Evolutionary conservation across 2,113 vertebrate genomes (phyloP).

Genomic region (Coreoperca whiteheadi): DNA sequence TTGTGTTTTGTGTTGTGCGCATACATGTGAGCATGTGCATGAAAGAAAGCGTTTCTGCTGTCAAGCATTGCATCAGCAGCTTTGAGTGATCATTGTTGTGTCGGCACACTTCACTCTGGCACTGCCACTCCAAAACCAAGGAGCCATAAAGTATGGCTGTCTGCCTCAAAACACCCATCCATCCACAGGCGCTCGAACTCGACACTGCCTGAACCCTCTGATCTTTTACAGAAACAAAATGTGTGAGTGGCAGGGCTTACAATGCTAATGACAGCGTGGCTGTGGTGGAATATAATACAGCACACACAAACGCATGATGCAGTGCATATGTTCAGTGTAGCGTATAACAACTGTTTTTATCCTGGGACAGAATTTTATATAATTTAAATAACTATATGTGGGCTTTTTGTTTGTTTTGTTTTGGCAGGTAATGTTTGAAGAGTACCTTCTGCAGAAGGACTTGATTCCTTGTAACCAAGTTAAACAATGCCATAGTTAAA

Average conservation of each 20-base stretch:
- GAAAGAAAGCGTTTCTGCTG: conserved; percentile 29
- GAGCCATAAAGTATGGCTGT: conserved; percentile 74
- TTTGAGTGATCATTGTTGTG: conserved; percentile 64
- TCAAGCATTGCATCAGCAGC: conserved; percentile 58
- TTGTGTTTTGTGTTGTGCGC: background rate
- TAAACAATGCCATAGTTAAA: background rate
- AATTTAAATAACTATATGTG: background rate
- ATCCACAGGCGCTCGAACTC: conserved; percentile 62
- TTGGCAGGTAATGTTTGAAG: background rate
- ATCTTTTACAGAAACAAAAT: conserved; percentile 55
- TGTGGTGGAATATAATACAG: conserved; percentile 40
- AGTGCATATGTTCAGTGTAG: conserved; percentile 2
- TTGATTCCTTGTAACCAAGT: background rate
- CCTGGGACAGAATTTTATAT: background rate
- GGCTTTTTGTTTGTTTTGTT: background rate
- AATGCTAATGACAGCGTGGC: conserved; percentile 50
- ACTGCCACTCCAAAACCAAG: conserved; percentile 74
- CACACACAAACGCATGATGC: conserved; percentile 14
- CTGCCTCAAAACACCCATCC: conserved; percentile 72
- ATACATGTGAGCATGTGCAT: conserved; percentile 26
- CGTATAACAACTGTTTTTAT: background rate
- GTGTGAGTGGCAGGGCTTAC: conserved; percentile 56
- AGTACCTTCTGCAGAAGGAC: background rate
- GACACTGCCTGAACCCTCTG: conserved; percentile 62
- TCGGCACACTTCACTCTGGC: conserved; percentile 69